Percentiles rank a stretch among this genome's conserved stretches.
Evolutionary conservation across 2,888 invertebrate genomes (phyloP).

Genomic region (Diplazon laetatorius): DNA sequence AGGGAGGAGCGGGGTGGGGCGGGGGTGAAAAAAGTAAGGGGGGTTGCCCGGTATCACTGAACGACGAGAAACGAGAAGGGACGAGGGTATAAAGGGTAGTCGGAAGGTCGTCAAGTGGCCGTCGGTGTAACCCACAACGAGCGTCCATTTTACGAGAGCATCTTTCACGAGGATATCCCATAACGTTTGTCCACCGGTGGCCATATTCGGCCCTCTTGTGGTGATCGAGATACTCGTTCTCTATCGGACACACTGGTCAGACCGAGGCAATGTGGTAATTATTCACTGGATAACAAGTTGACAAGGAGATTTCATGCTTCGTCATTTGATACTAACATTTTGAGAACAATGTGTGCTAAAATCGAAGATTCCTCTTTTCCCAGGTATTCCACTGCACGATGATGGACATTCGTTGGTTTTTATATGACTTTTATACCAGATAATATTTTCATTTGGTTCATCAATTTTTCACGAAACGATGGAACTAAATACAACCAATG

Average conservation of each 20-base stretch:
- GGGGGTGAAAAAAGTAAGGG: not conserved
- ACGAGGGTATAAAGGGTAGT: conserved; percentile 65
- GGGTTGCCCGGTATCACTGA: conserved; percentile 54
- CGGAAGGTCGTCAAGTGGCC: conserved; percentile 75
- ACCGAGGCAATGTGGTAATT: too few relatives aligned
- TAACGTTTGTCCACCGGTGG: conserved; percentile 77
- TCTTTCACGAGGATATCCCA: conserved; percentile 78
- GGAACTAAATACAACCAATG: too few relatives aligned
- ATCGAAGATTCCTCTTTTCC: too few relatives aligned
- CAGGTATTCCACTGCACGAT: too few relatives aligned
- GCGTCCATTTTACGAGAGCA: conserved; percentile 80
- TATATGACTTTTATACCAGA: too few relatives aligned
- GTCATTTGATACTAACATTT: too few relatives aligned
- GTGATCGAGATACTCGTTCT: conserved; percentile 10
- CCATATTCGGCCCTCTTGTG: conserved; percentile 68
- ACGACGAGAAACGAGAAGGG: conserved; percentile 54
- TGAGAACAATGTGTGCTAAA: too few relatives aligned
- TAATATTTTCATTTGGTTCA: too few relatives aligned
- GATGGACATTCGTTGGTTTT: too few relatives aligned
- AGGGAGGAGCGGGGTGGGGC: conserved; percentile 3
- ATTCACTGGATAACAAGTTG: too few relatives aligned
- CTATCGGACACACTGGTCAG: not conserved
- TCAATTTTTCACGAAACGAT: too few relatives aligned
- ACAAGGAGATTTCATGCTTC: too few relatives aligned
- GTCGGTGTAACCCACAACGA: conserved; percentile 69